phyloP scores from a whole-genome alignment of 2,113 vertebrate genomes.

The Empidonax alnorum region DNA sequence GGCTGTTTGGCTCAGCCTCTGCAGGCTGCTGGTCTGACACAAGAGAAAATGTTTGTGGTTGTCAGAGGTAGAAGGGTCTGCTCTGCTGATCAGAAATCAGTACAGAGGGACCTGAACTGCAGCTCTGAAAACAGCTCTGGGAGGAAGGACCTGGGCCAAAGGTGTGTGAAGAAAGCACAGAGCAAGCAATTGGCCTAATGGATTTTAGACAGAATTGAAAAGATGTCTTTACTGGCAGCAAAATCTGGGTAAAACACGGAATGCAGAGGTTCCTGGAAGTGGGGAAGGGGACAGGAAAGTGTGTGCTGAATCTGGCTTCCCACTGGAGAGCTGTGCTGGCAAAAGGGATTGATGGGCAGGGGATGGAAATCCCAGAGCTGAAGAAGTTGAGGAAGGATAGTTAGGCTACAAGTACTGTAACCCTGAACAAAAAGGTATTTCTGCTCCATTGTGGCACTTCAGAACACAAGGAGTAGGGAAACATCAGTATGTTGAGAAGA shows the following conservation, averaged over 20 bases:
- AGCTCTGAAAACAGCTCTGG: neutral
- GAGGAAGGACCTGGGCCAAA: neutral
- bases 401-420: neutral
- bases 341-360: neutral
- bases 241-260: neutral
- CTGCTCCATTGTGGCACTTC: neutral
- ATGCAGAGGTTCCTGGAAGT: neutral
- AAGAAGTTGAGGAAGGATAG: neutral
- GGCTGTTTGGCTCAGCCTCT: neutral
- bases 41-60: neutral
- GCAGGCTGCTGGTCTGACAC: neutral
- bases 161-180: neutral
- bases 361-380: neutral
- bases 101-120: neutral
- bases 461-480: neutral
- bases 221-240: neutral
- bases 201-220: neutral
- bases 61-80: neutral
- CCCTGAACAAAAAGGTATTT: neutral
- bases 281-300: neutral
- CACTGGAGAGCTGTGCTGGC: neutral
- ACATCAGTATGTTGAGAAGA: neutral
- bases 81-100: neutral
- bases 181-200: neutral
- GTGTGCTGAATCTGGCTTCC: neutral